phyloP scores from a whole-genome alignment of 2,888 invertebrate genomes.

The Rhaphigaster nebulosa region DNA sequence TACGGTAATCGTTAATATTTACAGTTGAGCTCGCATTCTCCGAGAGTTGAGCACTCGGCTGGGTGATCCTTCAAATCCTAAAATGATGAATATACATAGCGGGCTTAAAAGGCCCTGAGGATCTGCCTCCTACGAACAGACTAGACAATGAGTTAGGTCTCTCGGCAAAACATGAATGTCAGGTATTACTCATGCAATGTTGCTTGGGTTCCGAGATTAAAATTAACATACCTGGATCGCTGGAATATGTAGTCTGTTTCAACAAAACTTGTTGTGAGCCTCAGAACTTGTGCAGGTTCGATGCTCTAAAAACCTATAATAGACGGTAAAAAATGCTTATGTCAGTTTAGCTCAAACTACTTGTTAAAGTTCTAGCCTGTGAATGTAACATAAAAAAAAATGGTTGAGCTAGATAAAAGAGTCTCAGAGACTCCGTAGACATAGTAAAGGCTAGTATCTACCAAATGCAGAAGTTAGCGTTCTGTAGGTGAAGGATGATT shows the following conservation, averaged over 20 bases:
- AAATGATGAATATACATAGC: not conserved
- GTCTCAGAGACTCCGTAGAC: too few species aligned
- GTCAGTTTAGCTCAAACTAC: too few species aligned
- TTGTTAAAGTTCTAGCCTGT: too few species aligned
- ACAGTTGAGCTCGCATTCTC: not conserved
- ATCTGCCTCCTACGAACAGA: not conserved
- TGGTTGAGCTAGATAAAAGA: too few species aligned
- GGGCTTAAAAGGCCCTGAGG: not conserved
- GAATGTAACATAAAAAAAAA: too few species aligned
- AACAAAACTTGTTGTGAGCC: too few species aligned
- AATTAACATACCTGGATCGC: not conserved
- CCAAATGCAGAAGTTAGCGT: too few species aligned
- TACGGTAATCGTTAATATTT: not conserved
- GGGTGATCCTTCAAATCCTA: not conserved
- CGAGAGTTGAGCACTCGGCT: not conserved
- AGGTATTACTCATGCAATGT: not conserved
- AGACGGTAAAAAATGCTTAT: too few species aligned
- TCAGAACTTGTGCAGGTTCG: too few species aligned
- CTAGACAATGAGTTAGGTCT: not conserved
- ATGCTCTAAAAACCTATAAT: too few species aligned
- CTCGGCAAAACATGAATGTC: not conserved
- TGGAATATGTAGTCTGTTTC: not conserved
- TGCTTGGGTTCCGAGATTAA: not conserved
- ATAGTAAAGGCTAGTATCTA: too few species aligned
- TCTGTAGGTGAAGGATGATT: too few species aligned